Conservation (phyloP, 2,113 vertebrate genomes). For the Chelonoidis abingdonii region DNA sequence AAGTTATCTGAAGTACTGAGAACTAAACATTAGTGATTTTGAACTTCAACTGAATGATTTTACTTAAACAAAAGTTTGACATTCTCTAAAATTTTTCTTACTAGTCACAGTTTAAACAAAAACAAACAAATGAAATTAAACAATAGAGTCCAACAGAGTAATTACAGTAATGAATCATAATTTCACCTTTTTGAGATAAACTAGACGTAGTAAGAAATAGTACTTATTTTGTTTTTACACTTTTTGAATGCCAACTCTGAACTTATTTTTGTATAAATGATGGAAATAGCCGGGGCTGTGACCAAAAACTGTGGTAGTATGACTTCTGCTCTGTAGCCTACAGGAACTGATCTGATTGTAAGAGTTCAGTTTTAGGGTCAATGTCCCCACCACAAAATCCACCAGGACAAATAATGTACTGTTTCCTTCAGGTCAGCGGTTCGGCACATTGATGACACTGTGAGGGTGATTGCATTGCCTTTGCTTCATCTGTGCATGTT, state of each 20-base stretch:
- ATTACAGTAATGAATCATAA: slow-evolving; percentile 27
- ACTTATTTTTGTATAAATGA: not conserved
- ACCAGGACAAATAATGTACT: not conserved
- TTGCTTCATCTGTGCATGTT: not conserved
- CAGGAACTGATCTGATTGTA: not conserved
- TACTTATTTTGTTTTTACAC: not conserved
- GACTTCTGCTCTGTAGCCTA: not conserved
- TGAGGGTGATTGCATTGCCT: not conserved
- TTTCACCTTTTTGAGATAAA: slow-evolving; percentile 6
- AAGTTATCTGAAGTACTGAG: not conserved
- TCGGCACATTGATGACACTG: not conserved
- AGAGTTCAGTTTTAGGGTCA: not conserved
- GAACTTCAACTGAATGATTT: not conserved
- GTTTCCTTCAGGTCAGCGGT: not conserved
- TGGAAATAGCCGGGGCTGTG: not conserved
- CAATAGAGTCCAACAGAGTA: not conserved
- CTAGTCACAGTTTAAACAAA: slow-evolving; percentile 12
- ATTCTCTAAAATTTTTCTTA: slow-evolving; percentile 24
- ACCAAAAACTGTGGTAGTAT: not conserved
- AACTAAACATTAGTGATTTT: not conserved
- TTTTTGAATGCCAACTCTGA: no score
- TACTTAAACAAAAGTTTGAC: not conserved
- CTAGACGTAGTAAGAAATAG: slow-evolving; percentile 1
- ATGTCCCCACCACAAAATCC: not conserved
- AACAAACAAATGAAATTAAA: slow-evolving; percentile 34